Percentiles rank a stretch among this genome's conserved stretches.
Evolutionary conservation across 2,888 invertebrate species (phyloP).

Genomic region (Brenthis hecate): DNA sequence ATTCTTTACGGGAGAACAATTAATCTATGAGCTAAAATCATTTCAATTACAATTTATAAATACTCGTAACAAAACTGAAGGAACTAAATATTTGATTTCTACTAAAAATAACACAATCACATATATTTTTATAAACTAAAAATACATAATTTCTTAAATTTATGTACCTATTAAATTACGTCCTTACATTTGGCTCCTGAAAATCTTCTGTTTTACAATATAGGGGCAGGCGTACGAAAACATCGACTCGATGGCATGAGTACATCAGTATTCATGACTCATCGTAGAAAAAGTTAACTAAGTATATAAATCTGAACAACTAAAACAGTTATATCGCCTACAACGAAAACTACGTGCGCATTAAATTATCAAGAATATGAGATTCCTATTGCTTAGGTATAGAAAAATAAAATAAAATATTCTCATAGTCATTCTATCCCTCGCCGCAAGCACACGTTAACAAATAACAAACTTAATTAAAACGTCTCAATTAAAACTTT

Average conservation of each 20-base stretch:
- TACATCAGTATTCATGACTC: constrained; percentile 3
- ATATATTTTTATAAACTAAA: constrained; percentile 64
- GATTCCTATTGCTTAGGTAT: constrained; percentile 35
- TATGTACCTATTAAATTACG: constrained; percentile 65
- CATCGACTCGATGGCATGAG: constrained; percentile 16
- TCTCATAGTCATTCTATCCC: constrained; percentile 32
- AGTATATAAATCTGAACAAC: constrained; percentile 23
- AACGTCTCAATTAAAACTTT: constrained; percentile 78
- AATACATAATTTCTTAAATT: constrained; percentile 66
- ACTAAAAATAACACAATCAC: constrained; percentile 71
- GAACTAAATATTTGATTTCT: constrained; percentile 78
- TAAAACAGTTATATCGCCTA: constrained; percentile 33
- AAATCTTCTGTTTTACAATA: constrained; percentile 45
- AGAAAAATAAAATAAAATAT: constrained; percentile 33
- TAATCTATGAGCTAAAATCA: constrained; percentile 67
- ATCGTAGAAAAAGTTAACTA: constrained; percentile 23
- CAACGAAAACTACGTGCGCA: constrained; percentile 34
- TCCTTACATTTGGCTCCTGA: constrained; percentile 78
- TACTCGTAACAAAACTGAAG: constrained; percentile 78
- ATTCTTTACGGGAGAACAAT: constrained; percentile 76
- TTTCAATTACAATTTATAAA: constrained; percentile 74
- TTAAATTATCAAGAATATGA: constrained; percentile 33
- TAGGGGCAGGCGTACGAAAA: constrained; percentile 24
- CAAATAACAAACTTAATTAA: constrained; percentile 82
- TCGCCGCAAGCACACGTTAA: constrained; percentile 60